Evolutionary conservation across 2,113 vertebrate species (phyloP), one percentile per base, ranked within the genome.

Genomic region (Eretmochelys imbricata): DNA sequence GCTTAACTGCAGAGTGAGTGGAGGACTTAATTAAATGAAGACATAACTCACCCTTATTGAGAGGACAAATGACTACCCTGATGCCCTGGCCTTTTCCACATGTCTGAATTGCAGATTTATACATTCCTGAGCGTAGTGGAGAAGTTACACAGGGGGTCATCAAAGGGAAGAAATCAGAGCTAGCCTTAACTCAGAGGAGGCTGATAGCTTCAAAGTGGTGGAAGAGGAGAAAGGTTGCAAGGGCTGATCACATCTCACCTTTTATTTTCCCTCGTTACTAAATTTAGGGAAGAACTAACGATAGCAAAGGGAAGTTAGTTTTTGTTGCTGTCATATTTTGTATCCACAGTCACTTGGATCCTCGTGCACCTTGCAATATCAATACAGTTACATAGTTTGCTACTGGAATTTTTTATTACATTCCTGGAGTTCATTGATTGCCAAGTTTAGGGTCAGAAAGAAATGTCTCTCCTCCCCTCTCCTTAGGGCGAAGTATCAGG

Each of bases 21-120:
- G 95, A 95, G 48, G 65, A 84, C 75, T 96, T 97, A 96, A 97
- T 97, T 98, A 94, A 93, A 88, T 84, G 79, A 96, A 97, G 94
- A 90, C 88, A 72, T 96, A 97, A 95, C 80, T 96, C 92, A 96
- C 72, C 81, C n/a, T 95, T 93, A 93, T 48, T 88, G 85, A 95
- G 94, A 94, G 85, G 80, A 95, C 92, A 97, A 94, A 97, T 97
- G 94, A 95, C 48, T 55, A 72, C 59, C 85, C 93, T 93, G 55
- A 19, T 78, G 65, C 69, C 72, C 75, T 91, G 89, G 79, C 80
- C 65, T 95, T 96, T 90, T 94, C 65, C 62, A 14, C 91, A 90
- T 90, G 89, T 88, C 84, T 95, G 79, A 94, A 79, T 22, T 95
- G 81, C 46, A 89, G 82, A 27, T 95, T 95, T 96, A 84, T 95